These are phyloP conservation scores for Lipotes vexillifer DNA, from an alignment of 2,113 vertebrate species.

Conservation along the genomic window DNA sequence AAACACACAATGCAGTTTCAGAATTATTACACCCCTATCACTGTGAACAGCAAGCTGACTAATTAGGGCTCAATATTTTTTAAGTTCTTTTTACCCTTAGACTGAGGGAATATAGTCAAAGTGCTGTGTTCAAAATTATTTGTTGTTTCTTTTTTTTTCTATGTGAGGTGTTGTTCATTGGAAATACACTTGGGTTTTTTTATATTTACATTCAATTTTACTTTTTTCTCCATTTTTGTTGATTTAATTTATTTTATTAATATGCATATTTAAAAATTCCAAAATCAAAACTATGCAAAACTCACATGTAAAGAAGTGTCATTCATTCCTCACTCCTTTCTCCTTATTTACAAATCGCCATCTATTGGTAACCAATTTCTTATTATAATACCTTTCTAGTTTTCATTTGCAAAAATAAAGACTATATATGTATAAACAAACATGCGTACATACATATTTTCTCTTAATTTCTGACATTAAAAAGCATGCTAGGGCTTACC, in stretches of 20 bases:
- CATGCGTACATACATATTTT: not conserved
- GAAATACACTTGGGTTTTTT: not conserved
- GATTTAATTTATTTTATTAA: not conserved
- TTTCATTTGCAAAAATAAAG: not conserved
- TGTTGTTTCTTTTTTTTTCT: not conserved
- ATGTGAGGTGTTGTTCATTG: not conserved
- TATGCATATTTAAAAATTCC: not conserved
- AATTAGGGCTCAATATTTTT: not conserved
- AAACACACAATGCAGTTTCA: not conserved
- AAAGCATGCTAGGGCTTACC: not conserved
- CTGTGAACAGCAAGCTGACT: not conserved
- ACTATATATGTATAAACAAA: not conserved
- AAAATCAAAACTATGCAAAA: not conserved
- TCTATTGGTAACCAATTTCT: not conserved
- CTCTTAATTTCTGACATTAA: not conserved
- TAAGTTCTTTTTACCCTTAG: not conserved
- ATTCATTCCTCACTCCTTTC: not conserved
- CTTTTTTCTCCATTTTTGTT: not conserved
- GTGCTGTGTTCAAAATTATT: not conserved
- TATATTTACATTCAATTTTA: not conserved
- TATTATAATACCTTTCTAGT: not conserved
- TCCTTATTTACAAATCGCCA: not conserved
- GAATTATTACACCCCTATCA: not conserved
- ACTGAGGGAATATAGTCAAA: not conserved
- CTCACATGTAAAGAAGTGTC: not conserved